Base-by-base conservation (phyloP, 2,888 invertebrate species). In the Coremacera marginata region DNA sequence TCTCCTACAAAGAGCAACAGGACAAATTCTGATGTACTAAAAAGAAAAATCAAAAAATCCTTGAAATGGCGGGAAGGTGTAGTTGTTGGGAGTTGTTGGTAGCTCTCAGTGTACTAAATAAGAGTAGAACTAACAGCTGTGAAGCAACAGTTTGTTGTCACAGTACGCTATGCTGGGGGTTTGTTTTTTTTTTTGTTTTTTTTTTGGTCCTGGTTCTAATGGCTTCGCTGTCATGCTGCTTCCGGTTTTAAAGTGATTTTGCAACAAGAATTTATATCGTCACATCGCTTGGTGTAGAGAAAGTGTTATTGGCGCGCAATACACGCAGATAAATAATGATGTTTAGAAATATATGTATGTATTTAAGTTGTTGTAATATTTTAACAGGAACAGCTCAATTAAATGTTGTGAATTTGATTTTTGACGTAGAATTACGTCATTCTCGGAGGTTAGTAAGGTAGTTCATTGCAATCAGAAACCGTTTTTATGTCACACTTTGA, bases 111-210 rank as follows among this genome's bases (percentile, higher is more conserved):
- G 55, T 55, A 63, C 62, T 73, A 63, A 73, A 73, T 9, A 16
- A 44, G 11, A 44, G 11, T 22, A 60, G 27, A n/a, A 11, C 19
- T 25, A 67, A 31, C 22, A 74, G 60, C 74, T 52, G 65, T 65
- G 74, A 74, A 74, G 74, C 74, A 74, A 74, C 74, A 74, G 74
- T 74, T 74, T 74, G 74, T 55, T 55, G 65, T 65, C 63, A 49
- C 31, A 11, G 31, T 31, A 34, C 51, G 55, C 22, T 71, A 37
- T 44, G 34, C 2, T 44, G 14, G 44, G 31, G 44, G 31, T 31
- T 44, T 1, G 11, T 44, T 44, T 44, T 44, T 44, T 44, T 44
- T 11, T 49, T 51, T n/a, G 37, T 37, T 37, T 37, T 37, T 44
- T 11, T 49, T 51, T 49, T 51, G 5, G 7, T 25, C 22, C 31